Conservation (phyloP, 2,888 invertebrate genomes). For the Caenorhabditis panamensis region DNA sequence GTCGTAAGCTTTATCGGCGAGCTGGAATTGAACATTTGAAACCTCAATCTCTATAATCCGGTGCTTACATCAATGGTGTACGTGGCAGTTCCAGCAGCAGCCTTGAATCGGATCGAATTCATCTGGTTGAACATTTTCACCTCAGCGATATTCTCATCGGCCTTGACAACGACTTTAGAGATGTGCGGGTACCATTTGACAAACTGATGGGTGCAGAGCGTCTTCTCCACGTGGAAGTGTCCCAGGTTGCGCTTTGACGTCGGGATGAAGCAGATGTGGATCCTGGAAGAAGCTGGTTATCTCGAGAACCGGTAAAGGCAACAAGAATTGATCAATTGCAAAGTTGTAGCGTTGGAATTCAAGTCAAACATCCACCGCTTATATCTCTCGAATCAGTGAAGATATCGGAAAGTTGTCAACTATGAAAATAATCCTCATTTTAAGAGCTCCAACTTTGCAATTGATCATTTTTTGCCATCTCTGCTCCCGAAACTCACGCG, state of each 20-base stretch:
- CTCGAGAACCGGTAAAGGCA: not conserved
- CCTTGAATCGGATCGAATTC: not conserved
- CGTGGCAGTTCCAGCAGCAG: too few species aligned
- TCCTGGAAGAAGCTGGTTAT: slow-evolving; percentile 11
- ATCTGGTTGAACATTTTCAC: slow-evolving; percentile 4
- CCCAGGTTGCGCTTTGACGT: not conserved
- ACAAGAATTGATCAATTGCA: not conserved
- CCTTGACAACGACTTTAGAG: not conserved
- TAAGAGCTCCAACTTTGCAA: not conserved
- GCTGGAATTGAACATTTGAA: not conserved
- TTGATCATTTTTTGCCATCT: not conserved
- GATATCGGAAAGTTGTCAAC: not conserved
- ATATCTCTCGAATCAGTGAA: not conserved
- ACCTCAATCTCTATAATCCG: not conserved
- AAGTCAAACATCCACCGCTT: not conserved
- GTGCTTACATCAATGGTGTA: not conserved
- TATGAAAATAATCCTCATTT: not conserved
- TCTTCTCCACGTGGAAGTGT: not conserved
- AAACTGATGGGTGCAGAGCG: not conserved
- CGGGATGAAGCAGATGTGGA: slow-evolving; percentile 29
- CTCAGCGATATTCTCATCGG: not conserved
- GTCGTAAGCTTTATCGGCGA: not conserved
- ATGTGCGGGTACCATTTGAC: slow-evolving; percentile 38
- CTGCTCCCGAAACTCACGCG: slow-evolving; percentile 27
- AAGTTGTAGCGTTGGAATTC: too few species aligned